Conservation (phyloP, 92 coral and sea anemone species). For the Nematostella vectensis region DNA sequence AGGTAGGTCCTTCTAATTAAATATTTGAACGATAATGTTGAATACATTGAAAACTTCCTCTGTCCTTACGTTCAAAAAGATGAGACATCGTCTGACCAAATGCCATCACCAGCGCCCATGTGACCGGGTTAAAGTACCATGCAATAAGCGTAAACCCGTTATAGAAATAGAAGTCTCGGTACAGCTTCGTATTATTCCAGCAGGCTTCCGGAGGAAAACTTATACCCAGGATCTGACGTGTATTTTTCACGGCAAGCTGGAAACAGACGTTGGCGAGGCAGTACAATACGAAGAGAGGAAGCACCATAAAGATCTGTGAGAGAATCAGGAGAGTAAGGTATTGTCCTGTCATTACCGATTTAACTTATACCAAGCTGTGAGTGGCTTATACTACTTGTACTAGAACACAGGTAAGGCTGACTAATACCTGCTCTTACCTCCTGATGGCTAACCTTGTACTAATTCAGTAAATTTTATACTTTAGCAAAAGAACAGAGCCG, state of each 20-base stretch:
- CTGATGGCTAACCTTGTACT: no score
- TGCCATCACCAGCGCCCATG: slow-evolving; percentile 46
- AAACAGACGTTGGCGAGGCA: slow-evolving; percentile 67
- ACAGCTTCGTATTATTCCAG: slow-evolving; percentile 45
- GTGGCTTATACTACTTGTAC: no score
- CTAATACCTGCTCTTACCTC: no score
- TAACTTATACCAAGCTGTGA: no score
- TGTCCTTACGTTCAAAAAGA: slow-evolving; percentile 82
- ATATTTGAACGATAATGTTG: no score
- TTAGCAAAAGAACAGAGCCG: no score
- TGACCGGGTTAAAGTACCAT: slow-evolving; percentile 67
- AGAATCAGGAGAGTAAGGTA: no score
- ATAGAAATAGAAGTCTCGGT: slow-evolving; percentile 29
- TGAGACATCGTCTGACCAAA: slow-evolving; percentile 61
- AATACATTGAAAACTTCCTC: no score
- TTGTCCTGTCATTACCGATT: no score
- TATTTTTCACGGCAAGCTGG: slow-evolving; percentile 68
- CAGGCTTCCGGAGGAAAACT: slow-evolving; percentile 4
- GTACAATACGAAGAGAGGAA: slow-evolving; percentile 55
- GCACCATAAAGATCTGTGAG: slow-evolving; percentile 57
- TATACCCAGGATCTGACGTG: background rate
- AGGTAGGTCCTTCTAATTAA: no score
- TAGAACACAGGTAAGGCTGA: no score
- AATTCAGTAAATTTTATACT: no score
- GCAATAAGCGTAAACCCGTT: slow-evolving; percentile 33